phyloP scores from a whole-genome alignment of 2,797 vertebrate genomes.

The Sebastes matsubarae region DNA sequence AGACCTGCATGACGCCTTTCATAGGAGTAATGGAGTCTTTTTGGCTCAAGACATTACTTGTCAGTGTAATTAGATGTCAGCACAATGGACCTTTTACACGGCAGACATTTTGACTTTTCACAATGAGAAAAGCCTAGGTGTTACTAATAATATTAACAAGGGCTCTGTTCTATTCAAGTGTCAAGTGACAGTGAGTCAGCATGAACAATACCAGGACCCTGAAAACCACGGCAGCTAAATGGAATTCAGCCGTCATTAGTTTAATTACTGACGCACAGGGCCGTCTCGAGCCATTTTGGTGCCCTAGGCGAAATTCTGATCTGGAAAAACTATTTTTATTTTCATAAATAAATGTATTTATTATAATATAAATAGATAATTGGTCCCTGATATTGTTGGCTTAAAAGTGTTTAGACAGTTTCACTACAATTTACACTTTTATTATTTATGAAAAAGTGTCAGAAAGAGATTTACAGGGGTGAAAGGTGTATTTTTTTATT shows the following conservation, averaged over 20 bases:
- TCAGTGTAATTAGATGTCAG: background rate
- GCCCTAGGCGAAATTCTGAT: accelerated
- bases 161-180: background rate
- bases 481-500: too few relatives aligned
- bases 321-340: too few relatives aligned
- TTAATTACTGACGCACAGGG: background rate
- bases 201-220: background rate
- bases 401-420: too few relatives aligned
- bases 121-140: background rate
- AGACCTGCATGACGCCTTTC: background rate
- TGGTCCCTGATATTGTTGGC: too few relatives aligned
- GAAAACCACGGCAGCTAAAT: background rate
- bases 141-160: background rate
- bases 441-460: too few relatives aligned
- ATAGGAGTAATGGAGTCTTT: background rate
- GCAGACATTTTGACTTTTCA: background rate
- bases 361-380: too few relatives aligned
- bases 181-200: background rate
- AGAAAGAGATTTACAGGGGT: too few relatives aligned
- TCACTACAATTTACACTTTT: too few relatives aligned
- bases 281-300: too few relatives aligned
- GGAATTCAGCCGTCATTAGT: background rate
- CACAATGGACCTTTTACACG: background rate
- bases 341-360: too few relatives aligned
- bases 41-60: background rate